Base-by-base conservation (phyloP, 2,113 vertebrate genomes). In the Atrichornis clamosus region DNA sequence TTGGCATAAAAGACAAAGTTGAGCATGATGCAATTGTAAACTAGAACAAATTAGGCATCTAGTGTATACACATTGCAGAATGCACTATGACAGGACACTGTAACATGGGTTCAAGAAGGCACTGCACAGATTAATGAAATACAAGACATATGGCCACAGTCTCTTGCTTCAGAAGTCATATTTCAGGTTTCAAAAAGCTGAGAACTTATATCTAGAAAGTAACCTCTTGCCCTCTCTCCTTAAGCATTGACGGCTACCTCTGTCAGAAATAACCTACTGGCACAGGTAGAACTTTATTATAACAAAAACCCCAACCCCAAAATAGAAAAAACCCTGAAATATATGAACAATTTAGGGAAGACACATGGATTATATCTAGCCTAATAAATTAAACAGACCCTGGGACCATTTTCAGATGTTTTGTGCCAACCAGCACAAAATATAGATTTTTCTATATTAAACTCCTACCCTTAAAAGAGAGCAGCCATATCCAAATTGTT, bases 251-350 rank as follows among this genome's bases (percentile, higher is more conserved):
- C 26, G 55, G 32, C 16, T 72, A 8, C 14, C 28, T 23, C 9
- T 24, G 8, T 33, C 5, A n/a, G 14, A 91, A 91, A 49, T 32
- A 91, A 32, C 9, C 4, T 62, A 35, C 9, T 16, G 24, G 18
- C 18, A 39, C 11, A 62, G 18, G 35, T 32, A 35, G 47, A 68
- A 11, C 6, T 39, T 37, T 60, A 2, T 42, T 55, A 21, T 18
- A 44, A 59, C 2, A 15, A 28, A 60, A 39, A 7, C 13, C 1
- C 4, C 7, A 8, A 33, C 7, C 30, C 5, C 3, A 8, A 24
- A 32, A 11, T 28, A 39, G 19, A 20, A 44, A 33, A 41, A 21
- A 24, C 10, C n/a, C n/a, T n/a, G 1, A 44, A 62, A 74, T 11
- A 3, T 37, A 30, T 33, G 3, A 74, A 39, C 3, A 75, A 12